phyloP scores from a whole-genome alignment of 1,140 invertebrate species.

The Cydia amplana region DNA sequence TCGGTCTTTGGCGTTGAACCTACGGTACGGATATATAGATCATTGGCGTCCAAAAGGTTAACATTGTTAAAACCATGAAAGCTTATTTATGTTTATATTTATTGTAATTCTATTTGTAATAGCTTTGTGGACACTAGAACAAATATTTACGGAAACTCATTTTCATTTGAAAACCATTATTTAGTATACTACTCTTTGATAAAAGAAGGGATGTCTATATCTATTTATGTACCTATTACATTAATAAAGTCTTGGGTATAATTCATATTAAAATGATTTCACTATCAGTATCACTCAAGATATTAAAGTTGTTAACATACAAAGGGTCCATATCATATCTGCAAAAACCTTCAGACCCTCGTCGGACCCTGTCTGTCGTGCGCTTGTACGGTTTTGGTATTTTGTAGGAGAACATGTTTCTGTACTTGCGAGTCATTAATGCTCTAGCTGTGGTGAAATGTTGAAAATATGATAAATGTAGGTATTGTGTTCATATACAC shows the following conservation, averaged over 20 bases:
- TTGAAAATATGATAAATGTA: neutral
- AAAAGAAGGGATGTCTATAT: neutral
- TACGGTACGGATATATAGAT: too few relatives aligned
- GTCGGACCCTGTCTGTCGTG: constrained; percentile 8
- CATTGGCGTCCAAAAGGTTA: too few relatives aligned
- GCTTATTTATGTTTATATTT: too few relatives aligned
- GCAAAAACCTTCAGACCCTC: constrained; percentile 9
- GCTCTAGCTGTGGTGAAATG: neutral
- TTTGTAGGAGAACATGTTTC: neutral
- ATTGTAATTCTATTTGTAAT: too few relatives aligned
- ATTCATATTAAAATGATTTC: constrained; percentile 10
- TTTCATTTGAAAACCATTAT: neutral
- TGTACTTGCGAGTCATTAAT: constrained; percentile 2
- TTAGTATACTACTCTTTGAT: neutral
- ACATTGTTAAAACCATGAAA: too few relatives aligned
- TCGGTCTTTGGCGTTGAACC: too few relatives aligned
- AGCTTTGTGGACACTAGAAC: too few relatives aligned
- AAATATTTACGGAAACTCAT: neutral
- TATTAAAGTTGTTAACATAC: constrained; percentile 27
- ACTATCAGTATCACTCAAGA: constrained; percentile 12
- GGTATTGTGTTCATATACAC: neutral
- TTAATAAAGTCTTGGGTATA: neutral
- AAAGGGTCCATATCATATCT: constrained; percentile 23
- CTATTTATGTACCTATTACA: too few relatives aligned
- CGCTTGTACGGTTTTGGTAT: constrained; percentile 6